phyloP scores from a whole-genome alignment of 2,113 vertebrate species.

The Bothrops jararaca region DNA sequence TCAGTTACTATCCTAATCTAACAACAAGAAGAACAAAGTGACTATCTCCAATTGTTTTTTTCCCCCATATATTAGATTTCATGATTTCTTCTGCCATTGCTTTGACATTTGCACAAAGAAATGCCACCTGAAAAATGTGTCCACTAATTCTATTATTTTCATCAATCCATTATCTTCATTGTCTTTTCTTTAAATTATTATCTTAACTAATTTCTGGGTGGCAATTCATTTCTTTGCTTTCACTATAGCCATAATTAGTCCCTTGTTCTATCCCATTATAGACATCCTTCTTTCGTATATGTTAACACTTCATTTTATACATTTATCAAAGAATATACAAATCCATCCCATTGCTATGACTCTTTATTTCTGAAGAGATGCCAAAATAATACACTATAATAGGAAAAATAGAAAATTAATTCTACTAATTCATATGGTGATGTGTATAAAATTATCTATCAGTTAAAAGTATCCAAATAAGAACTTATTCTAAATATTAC shows the following conservation, averaged over 20 bases:
- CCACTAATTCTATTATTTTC: slow-evolving; percentile 57
- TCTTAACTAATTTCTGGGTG: slow-evolving; percentile 35
- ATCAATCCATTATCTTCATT: slow-evolving; percentile 47
- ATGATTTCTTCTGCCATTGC: slow-evolving; percentile 54
- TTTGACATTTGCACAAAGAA: slow-evolving; percentile 61
- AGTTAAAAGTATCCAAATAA: not conserved
- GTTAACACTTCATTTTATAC: slow-evolving; percentile 5
- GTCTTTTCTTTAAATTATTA: slow-evolving; percentile 40
- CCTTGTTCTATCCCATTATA: not conserved
- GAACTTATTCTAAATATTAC: not conserved
- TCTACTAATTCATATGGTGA: not conserved
- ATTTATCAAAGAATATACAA: not conserved
- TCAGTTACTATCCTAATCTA: slow-evolving; percentile 51
- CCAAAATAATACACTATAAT: not conserved
- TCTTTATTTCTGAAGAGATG: not conserved
- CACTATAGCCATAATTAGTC: slow-evolving; percentile 23
- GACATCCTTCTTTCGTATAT: slow-evolving; percentile 13
- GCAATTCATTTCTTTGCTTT: slow-evolving; percentile 24
- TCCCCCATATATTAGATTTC: slow-evolving; percentile 62
- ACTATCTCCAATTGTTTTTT: slow-evolving; percentile 46
- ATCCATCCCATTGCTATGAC: not conserved
- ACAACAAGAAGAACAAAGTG: not conserved
- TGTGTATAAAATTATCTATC: not conserved
- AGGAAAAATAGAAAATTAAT: not conserved
- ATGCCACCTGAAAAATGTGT: slow-evolving; percentile 54